These are phyloP conservation scores for Hypolimnas misippus DNA, from an alignment of 2,888 invertebrate species.

Conservation along the genomic window DNA sequence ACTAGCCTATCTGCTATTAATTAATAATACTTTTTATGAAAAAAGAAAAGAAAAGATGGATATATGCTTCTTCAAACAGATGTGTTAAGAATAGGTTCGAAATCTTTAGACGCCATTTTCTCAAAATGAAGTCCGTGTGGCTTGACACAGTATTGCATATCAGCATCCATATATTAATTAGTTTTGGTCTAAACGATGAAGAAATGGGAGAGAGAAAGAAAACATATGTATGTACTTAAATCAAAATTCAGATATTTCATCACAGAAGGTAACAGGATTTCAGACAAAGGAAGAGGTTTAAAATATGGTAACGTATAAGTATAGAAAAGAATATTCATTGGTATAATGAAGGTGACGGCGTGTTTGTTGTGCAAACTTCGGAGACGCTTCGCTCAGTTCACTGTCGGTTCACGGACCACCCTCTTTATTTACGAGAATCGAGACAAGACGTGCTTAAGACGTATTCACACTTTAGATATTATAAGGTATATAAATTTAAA, in stretches of 20 bases:
- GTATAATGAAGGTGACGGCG: constrained; percentile 40
- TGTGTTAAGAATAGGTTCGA: too few species aligned
- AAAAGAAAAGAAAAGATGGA: too few species aligned
- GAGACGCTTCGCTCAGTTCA: constrained; percentile 40
- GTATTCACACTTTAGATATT: neutral
- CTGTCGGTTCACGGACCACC: constrained; percentile 43
- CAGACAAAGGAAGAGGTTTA: constrained; percentile 17
- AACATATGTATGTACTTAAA: neutral
- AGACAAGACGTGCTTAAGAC: constrained; percentile 27
- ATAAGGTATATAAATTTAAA: neutral
- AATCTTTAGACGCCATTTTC: too few species aligned
- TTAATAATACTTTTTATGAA: too few species aligned
- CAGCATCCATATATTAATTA: too few species aligned
- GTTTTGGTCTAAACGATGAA: too few species aligned
- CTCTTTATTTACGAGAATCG: constrained; percentile 38
- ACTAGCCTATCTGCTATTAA: too few species aligned
- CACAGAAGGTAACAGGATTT: constrained; percentile 16
- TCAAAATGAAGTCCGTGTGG: too few species aligned
- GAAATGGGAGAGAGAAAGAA: neutral
- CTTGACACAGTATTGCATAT: too few species aligned
- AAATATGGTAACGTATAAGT: constrained; percentile 12
- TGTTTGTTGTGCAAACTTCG: constrained; percentile 43
- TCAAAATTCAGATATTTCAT: neutral
- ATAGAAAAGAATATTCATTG: constrained; percentile 16
- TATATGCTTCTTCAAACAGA: too few species aligned